These are phyloP conservation scores for Grus americana DNA, from an alignment of 2,113 vertebrate species.

Conservation along the genomic window DNA sequence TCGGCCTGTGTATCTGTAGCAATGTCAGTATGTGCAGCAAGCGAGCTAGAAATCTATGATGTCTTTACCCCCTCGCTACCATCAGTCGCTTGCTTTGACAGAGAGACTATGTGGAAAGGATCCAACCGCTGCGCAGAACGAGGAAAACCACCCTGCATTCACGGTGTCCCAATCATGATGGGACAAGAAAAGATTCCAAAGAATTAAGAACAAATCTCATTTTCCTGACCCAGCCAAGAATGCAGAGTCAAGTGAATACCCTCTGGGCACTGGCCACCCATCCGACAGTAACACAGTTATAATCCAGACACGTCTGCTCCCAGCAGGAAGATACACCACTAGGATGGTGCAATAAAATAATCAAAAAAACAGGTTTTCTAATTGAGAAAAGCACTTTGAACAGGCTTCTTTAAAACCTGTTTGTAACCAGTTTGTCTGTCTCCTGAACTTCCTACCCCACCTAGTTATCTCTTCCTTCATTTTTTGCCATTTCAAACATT, in stretches of 20 bases:
- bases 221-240: background rate
- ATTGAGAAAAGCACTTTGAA: background rate
- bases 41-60: background rate
- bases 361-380: background rate
- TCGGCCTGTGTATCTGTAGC: background rate
- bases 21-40: background rate
- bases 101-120: background rate
- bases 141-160: background rate
- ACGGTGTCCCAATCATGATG: fast-evolving
- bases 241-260: background rate
- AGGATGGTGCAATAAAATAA: background rate
- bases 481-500: background rate
- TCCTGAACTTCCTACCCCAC: background rate
- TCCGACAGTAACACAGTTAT: background rate
- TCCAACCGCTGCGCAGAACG: fast-evolving
- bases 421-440: background rate
- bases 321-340: background rate
- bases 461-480: background rate
- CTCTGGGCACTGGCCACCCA: background rate
- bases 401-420: background rate
- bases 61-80: background rate
- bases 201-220: background rate
- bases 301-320: background rate
- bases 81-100: background rate
- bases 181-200: background rate